Base-by-base conservation (phyloP, 53 echinoderm and acorn worm genomes). In the Paracentrotus lividus region DNA sequence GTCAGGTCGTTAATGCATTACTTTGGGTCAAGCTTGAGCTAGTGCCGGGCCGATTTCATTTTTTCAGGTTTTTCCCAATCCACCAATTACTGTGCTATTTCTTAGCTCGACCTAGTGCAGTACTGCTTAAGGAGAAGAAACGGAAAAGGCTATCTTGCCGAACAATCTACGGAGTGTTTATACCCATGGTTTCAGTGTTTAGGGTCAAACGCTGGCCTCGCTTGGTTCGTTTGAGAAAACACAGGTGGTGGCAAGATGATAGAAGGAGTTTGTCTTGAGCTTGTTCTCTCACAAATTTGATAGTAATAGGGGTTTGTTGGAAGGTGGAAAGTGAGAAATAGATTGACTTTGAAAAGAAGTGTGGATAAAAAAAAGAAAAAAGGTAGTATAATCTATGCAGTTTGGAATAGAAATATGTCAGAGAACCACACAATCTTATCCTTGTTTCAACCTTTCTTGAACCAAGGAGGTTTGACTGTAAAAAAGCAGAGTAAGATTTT, bases 161-260 rank as follows among this genome's bases (percentile, higher is more conserved):
- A 81, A 81, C 47, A 81, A 81, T 81, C 81, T 81, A 44, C 47
- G 26, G 47, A 81, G 47, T 81, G 81, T 81, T 81, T 81, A 81
- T 47, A 81, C 81, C 49, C 24, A n/a, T 21, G 47, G 81, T 81
- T 47, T 81, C 81, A 12, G 47, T 81, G 81, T 81, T 81, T 81
- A 81, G 81, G 81, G 81, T 81, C 81, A 81, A 81, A 47, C 47
- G 81, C 44, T 81, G 81, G 27, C 81, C 81, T 81, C 81, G 81
- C 44, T 47, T 1, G 47, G 78, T 44, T 45, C 81, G 44, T 47
- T 47, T 81, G 81, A 81, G 47, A 81, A 81, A 81, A 81, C 45
- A 81, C 81, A 81, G 81, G 81, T 81, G 81, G 81, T 81, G 47
- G 81, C 81, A 47, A 81, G 81, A 81, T 81, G 81, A 81, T 81